Evolutionary conservation across 2,888 invertebrate species (phyloP), one percentile per base, ranked within the genome.

Genomic region (Nemotelus pantherinus): DNA sequence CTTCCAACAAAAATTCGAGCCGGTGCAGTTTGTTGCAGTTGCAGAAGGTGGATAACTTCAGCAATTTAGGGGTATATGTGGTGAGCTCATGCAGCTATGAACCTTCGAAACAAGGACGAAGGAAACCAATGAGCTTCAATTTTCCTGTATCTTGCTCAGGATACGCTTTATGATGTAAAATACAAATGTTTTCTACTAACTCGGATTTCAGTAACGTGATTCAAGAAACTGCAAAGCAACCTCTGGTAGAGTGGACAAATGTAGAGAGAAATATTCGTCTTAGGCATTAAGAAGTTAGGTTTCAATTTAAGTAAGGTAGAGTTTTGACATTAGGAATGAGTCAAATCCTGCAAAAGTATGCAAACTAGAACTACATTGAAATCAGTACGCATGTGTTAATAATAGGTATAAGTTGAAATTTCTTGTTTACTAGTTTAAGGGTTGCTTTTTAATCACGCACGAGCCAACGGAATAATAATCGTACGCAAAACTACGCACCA

Each of bases 401-500:
- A 70, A 55, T 47, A 43, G 63, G 63, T 41, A 53, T n/a, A 53
- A 55, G 70, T 70, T 70, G 53, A 41, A 55, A 70, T 55, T 70
- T 70, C 70, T 70, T 55, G 70, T 70, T 70, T 70, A 41, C 70
- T 55, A 41, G 70, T 3, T 74, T 63, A 48, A 25, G 43, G 53
- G 70, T 9, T 53, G n/a, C 0, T 48, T 41, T 44, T 44, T 43
- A 60, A 48, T 74, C 74, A 63, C 74, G 74, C 74, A 74, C 47
- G 7, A 47, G 55, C 43, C 1, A 44, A 41, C 25, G 2, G 48
- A 74, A 74, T 50, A 68, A 53, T 39, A 68, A 68, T 0, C 25
- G 25, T 68, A 48, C 63, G 70, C 70, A 70, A 39, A 7, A 41
- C 74, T 74, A 74, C 74, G 74, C 74, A 74, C 39, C 48, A 63